Conservation (phyloP, 2,888 invertebrate genomes). For the Rhyacophila evoluta region DNA sequence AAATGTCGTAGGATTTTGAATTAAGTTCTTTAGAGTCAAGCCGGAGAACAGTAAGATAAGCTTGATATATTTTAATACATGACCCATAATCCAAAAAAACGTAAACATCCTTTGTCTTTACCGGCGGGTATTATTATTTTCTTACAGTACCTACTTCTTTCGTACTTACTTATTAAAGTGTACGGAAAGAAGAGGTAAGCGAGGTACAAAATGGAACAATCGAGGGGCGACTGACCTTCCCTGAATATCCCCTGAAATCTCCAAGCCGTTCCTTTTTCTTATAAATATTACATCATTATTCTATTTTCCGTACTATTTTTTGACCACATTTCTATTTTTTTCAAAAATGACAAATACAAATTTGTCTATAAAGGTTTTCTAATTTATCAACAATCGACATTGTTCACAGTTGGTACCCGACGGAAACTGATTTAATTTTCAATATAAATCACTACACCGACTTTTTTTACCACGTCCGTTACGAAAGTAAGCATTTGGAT, state of each 20-base stretch:
- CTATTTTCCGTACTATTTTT: background rate
- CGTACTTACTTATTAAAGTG: background rate
- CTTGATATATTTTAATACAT: conserved; percentile 2
- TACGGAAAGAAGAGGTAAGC: background rate
- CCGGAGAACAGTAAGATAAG: background rate
- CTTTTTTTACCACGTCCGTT: too few relatives aligned
- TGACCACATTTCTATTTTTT: too few relatives aligned
- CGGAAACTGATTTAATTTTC: too few relatives aligned
- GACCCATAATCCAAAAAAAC: background rate
- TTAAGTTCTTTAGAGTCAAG: background rate
- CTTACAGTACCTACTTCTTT: background rate
- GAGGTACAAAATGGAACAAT: background rate
- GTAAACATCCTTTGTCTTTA: background rate
- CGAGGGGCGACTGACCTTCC: background rate
- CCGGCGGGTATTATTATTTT: background rate
- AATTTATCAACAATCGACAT: too few relatives aligned
- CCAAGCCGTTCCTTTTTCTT: background rate
- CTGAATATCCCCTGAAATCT: background rate
- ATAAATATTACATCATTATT: background rate
- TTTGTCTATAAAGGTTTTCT: too few relatives aligned
- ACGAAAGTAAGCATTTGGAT: too few relatives aligned
- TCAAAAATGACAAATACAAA: too few relatives aligned
- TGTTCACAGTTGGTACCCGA: too few relatives aligned
- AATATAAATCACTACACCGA: too few relatives aligned
- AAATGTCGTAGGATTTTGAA: background rate